Percentiles rank a stretch among this genome's conserved stretches.
Conservation (phyloP, 2,113 vertebrate species). For the Austrofundulus limnaeus region DNA sequence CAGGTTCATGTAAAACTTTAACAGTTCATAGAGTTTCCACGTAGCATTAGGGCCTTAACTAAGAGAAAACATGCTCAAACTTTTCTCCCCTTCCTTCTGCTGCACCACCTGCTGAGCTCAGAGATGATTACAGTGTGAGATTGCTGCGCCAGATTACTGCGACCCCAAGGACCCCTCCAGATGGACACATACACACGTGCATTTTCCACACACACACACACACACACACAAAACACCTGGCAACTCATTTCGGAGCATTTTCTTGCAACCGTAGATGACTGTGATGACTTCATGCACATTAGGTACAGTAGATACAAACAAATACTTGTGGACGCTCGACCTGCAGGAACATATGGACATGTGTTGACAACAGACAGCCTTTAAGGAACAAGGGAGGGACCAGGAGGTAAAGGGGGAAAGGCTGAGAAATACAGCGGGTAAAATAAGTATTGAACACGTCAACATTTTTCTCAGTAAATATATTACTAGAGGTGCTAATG, state of each 20-base stretch:
- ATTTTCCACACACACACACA: constrained; percentile 29
- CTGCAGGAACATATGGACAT: constrained; percentile 19
- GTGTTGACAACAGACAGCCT: constrained; percentile 1
- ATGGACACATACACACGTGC: constrained; percentile 58
- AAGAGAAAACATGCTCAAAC: constrained; percentile 54
- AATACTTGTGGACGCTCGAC: constrained; percentile 17
- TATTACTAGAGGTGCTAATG: too few species aligned
- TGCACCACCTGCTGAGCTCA: constrained; percentile 69
- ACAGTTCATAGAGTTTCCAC: constrained; percentile 2
- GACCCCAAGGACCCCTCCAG: constrained; percentile 71
- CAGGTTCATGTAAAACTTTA: not conserved
- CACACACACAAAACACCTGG: constrained; percentile 52
- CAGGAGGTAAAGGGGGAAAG: not conserved
- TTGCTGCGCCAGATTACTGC: constrained; percentile 73
- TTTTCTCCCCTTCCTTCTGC: constrained; percentile 63
- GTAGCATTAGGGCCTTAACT: constrained; percentile 15
- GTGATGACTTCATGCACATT: constrained; percentile 44
- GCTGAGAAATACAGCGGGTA: too few species aligned
- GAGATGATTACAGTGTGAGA: constrained; percentile 72
- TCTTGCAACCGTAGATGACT: constrained; percentile 31
- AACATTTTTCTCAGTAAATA: too few species aligned
- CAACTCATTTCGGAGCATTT: constrained; percentile 52
- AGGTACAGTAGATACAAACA: constrained; percentile 46
- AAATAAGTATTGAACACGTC: too few species aligned
- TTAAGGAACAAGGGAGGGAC: not conserved